phyloP scores from a whole-genome alignment of 2,113 vertebrate species.

The Odocoileus hemionus region DNA sequence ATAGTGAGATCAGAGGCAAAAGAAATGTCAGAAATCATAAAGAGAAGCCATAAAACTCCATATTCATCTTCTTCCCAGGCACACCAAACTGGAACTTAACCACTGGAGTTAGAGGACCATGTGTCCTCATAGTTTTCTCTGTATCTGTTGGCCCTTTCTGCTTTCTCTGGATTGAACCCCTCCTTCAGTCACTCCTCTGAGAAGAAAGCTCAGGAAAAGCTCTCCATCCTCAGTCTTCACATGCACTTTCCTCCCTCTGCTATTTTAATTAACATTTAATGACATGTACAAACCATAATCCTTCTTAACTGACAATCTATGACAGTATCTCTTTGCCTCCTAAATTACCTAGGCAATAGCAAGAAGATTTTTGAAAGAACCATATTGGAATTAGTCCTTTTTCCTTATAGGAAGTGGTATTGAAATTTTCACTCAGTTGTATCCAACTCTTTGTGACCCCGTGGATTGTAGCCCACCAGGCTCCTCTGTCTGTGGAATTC shows the following conservation, averaged over 20 bases:
- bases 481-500: background rate
- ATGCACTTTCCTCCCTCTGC: background rate
- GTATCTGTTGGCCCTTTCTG: background rate
- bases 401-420: background rate
- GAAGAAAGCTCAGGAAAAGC: background rate
- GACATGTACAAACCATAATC: background rate
- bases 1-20: background rate
- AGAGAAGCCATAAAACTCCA: background rate
- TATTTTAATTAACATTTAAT: background rate
- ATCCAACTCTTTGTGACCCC: background rate
- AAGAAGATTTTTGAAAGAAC: background rate
- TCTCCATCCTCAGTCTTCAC: background rate
- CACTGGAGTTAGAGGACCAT: background rate
- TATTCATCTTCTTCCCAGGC: background rate
- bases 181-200: background rate
- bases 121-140: background rate
- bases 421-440: background rate
- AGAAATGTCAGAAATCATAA: background rate
- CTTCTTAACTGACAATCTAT: background rate
- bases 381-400: background rate
- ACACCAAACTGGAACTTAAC: background rate
- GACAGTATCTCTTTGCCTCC: background rate
- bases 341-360: background rate
- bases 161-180: background rate
- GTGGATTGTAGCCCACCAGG: background rate